These are phyloP conservation scores for Salvelinus namaycush DNA, from an alignment of 2,113 vertebrate genomes.

Conservation along the genomic window DNA sequence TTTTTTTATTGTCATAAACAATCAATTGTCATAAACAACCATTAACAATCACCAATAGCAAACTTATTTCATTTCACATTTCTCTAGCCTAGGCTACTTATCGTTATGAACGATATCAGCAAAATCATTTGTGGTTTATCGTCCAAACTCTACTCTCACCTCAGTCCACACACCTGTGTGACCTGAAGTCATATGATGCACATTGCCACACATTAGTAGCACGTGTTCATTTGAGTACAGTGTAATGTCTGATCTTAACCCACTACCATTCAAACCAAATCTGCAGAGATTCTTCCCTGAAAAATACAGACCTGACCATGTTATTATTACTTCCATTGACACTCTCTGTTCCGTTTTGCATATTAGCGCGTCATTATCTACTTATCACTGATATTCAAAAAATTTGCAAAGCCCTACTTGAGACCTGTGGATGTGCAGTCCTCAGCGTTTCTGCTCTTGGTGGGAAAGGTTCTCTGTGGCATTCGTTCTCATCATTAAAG, in stretches of 20 bases:
- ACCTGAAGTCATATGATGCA: too few species aligned
- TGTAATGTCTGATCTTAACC: background rate
- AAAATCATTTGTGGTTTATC: too few species aligned
- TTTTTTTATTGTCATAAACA: too few species aligned
- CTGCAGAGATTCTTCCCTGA: background rate
- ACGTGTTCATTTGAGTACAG: background rate
- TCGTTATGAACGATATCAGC: too few species aligned
- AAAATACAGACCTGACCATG: background rate
- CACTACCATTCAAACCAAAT: background rate
- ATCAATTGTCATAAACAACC: too few species aligned
- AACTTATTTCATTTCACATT: too few species aligned
- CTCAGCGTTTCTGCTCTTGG: constrained; percentile 64
- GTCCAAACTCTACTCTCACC: too few species aligned
- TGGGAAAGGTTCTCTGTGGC: constrained; percentile 81
- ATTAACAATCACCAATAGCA: too few species aligned
- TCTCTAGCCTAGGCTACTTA: too few species aligned
- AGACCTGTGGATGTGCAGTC: constrained; percentile 49
- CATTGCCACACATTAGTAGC: background rate
- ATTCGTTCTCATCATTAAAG: constrained; percentile 83
- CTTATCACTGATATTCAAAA: constrained; percentile 2
- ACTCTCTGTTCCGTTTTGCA: background rate
- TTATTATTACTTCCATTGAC: background rate
- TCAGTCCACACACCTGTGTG: too few species aligned
- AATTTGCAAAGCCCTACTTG: constrained; percentile 23
- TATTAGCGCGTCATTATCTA: background rate